phyloP scores from a whole-genome alignment of 2,113 vertebrate genomes.

The Tachysurus vachellii region DNA sequence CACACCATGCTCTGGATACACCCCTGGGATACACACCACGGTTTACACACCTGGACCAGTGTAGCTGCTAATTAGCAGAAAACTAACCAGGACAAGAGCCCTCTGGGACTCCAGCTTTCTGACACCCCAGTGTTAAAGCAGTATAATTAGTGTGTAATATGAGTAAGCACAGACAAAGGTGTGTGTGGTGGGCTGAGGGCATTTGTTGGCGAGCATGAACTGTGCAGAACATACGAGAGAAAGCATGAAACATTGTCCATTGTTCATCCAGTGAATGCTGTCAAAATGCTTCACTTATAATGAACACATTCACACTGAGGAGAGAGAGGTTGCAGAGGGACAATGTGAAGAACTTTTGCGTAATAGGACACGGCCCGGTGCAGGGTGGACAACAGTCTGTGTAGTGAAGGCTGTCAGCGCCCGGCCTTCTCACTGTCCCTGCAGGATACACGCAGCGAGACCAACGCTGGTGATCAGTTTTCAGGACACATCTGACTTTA shows the following conservation, averaged over 20 bases:
- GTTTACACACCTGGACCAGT: background rate
- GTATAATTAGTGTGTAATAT: slow-evolving; percentile 4
- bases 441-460: background rate
- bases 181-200: slow-evolving; percentile 10
- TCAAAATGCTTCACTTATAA: background rate
- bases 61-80: slow-evolving; percentile 5
- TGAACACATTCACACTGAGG: background rate
- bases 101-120: background rate
- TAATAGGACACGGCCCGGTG: slow-evolving; percentile 10
- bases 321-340: background rate
- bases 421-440: background rate
- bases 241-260: background rate
- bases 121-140: background rate
- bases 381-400: slow-evolving; percentile 28
- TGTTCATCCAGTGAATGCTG: slow-evolving; percentile 5
- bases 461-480: slow-evolving; percentile 1
- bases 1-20: too few relatives aligned
- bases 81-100: background rate
- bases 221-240: slow-evolving; percentile 9
- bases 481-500: background rate
- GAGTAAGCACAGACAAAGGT: background rate
- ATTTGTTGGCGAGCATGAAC: slow-evolving; percentile 1
- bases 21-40: background rate
- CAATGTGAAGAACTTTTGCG: background rate
- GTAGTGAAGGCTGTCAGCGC: slow-evolving; percentile 49